Base-by-base conservation (phyloP, 1,140 invertebrate genomes). In the Pantala flavescens region DNA sequence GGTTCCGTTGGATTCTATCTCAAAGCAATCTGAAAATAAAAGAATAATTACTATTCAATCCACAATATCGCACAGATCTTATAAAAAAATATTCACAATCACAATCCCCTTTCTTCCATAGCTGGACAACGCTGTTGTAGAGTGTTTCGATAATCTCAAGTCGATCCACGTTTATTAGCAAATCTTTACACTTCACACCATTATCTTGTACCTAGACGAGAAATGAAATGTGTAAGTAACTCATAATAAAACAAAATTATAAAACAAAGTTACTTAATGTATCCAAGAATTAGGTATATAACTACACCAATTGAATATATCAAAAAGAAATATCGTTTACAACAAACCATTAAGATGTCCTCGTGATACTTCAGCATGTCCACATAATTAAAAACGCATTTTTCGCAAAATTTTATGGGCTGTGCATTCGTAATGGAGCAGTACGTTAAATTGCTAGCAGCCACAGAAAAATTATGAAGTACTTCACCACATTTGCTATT, bases 71-170 rank as follows among this genome's bases (percentile, higher is more conserved):
- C 63, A 43, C 36, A 71, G 77, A 76, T 24, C 74, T 74, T 75
- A 49, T 71, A 55, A 71, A 70, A 0, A 63, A 63, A 76, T 78
- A 83, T 80, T 77, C 81, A 87, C 86, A 83, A 80, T 86, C 82
- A 80, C 86, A 87, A 78, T 86, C 84, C 71, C 84, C 86, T 80
- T 82, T 83, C 74, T 82, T 79, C 86, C 86, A 87, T 71, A 87
- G 77, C 76, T 81, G 77, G 49, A 82, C 77, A 77, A 82, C 83
- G 77, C 83, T 83, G n/a, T 82, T 77, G 81, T 86, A 84, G 75
- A 84, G 81, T 42, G 83, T 81, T 78, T 85, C 77, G 24, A 87
- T 79, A 71, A 84, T 84, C 82, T 86, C 82, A 75, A 87, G 79
- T 77, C 85, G 81, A 79, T 87, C 86, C 75, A 84, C 81, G 76